Base-by-base conservation (phyloP, 2,888 invertebrate genomes). In the Spisula solida region DNA sequence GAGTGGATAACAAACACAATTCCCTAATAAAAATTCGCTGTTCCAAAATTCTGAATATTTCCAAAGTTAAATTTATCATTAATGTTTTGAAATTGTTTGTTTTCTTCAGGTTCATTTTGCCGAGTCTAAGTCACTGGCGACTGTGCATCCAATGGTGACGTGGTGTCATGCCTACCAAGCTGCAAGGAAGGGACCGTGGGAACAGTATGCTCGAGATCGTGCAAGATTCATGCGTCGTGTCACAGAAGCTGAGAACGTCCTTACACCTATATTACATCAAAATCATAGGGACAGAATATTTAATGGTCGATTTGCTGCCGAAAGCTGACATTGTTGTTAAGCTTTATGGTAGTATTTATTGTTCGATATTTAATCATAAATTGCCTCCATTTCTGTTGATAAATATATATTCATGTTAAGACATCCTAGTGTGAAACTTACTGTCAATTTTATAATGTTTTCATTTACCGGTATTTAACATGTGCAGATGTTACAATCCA, bases 161-260 rank as follows among this genome's bases (percentile, higher is more conserved):
- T 94, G 94, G 94, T 82, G 90, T n/a, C 84, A 93, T 18, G 95
- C 94, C 6, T 94, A 94, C 85, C 88, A 90, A 86, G 91, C 93
- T 80, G 94, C 94, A 10, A 89, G 95, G 4, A 95, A 93, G 92
- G 95, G 95, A 47, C 95, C 92, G 0, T 95, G 95, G 95, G 94
- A 94, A 81, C 93, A 95, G 82, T 94, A 89, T 88, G 95, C 93
- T 18, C 85, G 94, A 20, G 95, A 95, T 80, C 85, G 94, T 41
- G 92, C 92, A 70, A 87, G 95, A 41, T 95, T 95, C 83, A 87
- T 90, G n/a, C 89, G 93, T 51, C 84, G 94, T 56, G 93, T 95
- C 16, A 81, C 88, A 85, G 94, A 94, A 12, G 78, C 88, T 0
- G 94, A 93, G 81, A 81, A 55, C 31, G 25, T 93, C 6, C 81